phyloP scores from a whole-genome alignment of 2,797 vertebrate genomes.

The Coranthus polyacanthus region DNA sequence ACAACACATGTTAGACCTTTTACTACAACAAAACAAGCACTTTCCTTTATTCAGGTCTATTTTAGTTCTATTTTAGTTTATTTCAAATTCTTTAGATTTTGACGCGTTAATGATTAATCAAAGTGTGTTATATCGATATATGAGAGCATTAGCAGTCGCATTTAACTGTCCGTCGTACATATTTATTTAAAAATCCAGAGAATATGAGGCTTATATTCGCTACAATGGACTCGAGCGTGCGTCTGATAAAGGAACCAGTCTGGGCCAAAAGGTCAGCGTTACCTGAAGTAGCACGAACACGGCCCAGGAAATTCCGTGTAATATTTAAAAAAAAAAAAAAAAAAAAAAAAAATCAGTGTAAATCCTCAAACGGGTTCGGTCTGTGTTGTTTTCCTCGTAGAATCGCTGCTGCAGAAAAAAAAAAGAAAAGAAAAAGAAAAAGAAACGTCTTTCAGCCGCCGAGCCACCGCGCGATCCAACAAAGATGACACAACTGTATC shows the following conservation, averaged over 20 bases:
- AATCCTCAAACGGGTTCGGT: conserved; percentile 29
- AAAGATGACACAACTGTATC: conserved; percentile 27
- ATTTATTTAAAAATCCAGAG: not conserved
- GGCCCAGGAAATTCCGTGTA: conserved; percentile 45
- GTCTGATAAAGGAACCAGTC: not conserved
- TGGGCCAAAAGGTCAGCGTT: conserved; percentile 46
- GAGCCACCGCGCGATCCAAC: no score
- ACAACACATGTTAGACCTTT: conserved; percentile 54
- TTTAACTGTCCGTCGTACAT: not conserved
- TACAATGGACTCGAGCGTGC: not conserved
- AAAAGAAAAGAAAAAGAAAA: no score
- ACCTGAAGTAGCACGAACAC: conserved; percentile 70
- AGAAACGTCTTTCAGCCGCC: conserved; percentile 12
- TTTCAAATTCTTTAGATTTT: not conserved
- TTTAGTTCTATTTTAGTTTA: not conserved
- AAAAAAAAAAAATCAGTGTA: conserved; percentile 21
- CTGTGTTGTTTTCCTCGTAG: conserved; percentile 12
- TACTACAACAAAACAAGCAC: conserved; percentile 14
- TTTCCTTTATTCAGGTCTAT: not conserved
- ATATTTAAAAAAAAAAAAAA: no score
- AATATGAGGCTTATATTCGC: not conserved
- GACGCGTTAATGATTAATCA: not conserved
- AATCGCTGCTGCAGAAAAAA: conserved; percentile 8
- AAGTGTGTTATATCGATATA: not conserved
- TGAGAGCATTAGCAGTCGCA: not conserved